A percentile compares a stretch with the other conserved stretches of the same genome.
Conservation (phyloP, 2,888 invertebrate species). For the Thymelicus acteon region DNA sequence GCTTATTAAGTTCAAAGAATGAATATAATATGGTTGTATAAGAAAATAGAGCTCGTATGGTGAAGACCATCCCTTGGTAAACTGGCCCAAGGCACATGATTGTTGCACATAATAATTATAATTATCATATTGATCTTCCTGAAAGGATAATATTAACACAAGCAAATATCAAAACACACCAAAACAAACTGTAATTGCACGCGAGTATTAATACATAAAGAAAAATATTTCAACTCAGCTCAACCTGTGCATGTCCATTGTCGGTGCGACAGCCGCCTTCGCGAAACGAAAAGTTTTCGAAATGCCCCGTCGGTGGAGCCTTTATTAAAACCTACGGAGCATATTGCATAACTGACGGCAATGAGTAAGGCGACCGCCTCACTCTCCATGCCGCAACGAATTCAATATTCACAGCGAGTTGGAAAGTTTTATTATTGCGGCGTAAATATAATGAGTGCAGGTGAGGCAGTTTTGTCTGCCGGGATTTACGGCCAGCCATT, state of each 20-base stretch:
- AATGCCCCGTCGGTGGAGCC: slow-evolving; percentile 72
- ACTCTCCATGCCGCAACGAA: slow-evolving; percentile 67
- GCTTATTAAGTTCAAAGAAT: too few relatives aligned
- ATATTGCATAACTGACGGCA: slow-evolving; percentile 80
- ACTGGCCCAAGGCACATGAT: too few relatives aligned
- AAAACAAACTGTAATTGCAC: slow-evolving; percentile 50
- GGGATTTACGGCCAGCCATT: slow-evolving; percentile 73
- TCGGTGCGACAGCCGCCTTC: slow-evolving; percentile 75
- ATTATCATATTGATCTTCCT: too few relatives aligned
- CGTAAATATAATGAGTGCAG: slow-evolving; percentile 84
- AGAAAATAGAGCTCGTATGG: too few relatives aligned
- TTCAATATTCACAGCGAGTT: slow-evolving; percentile 82
- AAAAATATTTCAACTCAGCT: slow-evolving; percentile 61
- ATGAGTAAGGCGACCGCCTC: slow-evolving; percentile 79
- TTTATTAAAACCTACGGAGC: slow-evolving; percentile 81
- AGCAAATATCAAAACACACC: slow-evolving; percentile 41
- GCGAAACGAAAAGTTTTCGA: slow-evolving; percentile 80
- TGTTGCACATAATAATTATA: too few relatives aligned
- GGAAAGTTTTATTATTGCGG: slow-evolving; percentile 83
- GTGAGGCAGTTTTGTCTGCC: slow-evolving; percentile 77
- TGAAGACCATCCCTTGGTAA: too few relatives aligned
- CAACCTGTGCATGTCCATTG: slow-evolving; percentile 69
- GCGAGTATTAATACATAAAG: slow-evolving; percentile 55
- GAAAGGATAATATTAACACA: too few relatives aligned
- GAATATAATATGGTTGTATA: too few relatives aligned